Conservation (phyloP, 2,113 vertebrate genomes). For the Cromileptes altivelis region DNA sequence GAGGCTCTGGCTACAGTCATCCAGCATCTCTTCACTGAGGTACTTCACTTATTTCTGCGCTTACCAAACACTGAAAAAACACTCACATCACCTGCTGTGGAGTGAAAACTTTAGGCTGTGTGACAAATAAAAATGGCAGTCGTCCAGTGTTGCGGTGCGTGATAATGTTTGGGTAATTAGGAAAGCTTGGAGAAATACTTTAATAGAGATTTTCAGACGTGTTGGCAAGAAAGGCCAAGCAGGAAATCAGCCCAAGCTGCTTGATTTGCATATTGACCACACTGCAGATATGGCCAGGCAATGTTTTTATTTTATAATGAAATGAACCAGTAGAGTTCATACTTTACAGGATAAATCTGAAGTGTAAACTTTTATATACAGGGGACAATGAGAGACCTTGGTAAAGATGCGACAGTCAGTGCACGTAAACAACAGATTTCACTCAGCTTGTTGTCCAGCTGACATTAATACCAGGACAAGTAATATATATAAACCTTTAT, state of each 20-base stretch:
- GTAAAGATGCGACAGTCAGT: too few relatives aligned
- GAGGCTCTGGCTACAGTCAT: slow-evolving; percentile 79
- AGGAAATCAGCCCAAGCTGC: background rate
- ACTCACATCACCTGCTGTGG: background rate
- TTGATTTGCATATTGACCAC: background rate
- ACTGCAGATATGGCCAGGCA: background rate
- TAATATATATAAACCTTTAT: too few relatives aligned
- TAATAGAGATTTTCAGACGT: background rate
- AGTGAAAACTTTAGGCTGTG: background rate
- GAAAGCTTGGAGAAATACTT: background rate
- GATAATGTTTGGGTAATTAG: background rate
- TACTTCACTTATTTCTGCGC: slow-evolving; percentile 13
- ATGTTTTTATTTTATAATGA: background rate
- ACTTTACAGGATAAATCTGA: background rate
- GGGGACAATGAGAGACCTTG: background rate
- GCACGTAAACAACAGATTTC: background rate
- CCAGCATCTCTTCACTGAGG: slow-evolving; percentile 78
- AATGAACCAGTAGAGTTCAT: background rate
- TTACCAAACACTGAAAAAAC: background rate
- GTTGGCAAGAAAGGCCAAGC: background rate
- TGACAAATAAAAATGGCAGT: background rate
- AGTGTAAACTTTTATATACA: background rate
- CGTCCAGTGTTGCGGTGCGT: background rate
- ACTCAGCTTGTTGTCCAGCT: background rate
- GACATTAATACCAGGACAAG: too few relatives aligned